Conservation (phyloP, 2,888 invertebrate genomes). For the Thelaira solivaga region DNA sequence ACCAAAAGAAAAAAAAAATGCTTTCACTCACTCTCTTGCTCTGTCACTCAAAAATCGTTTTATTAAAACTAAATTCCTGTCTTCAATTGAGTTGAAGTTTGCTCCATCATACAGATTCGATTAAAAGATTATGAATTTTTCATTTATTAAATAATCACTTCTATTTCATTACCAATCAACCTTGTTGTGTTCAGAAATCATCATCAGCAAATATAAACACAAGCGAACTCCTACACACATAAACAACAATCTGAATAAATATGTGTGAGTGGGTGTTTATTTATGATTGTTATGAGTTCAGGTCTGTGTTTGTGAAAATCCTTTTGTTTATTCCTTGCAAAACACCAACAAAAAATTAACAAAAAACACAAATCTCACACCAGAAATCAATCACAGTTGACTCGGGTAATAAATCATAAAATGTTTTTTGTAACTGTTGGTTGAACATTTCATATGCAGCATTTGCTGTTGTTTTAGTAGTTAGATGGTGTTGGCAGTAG, state of each 20-base stretch:
- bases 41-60: no score
- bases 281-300: background rate
- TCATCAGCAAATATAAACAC: slow-evolving; percentile 10
- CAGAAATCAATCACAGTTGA: slow-evolving; percentile 63
- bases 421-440: slow-evolving; percentile 42
- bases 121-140: background rate
- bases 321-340: slow-evolving; percentile 30
- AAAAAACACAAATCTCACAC: slow-evolving; percentile 10
- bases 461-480: slow-evolving; percentile 8
- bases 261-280: background rate
- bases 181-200: background rate
- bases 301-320: slow-evolving; percentile 13
- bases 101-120: background rate
- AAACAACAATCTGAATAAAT: background rate
- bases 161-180: background rate
- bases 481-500: slow-evolving; percentile 62
- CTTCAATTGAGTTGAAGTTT: no score
- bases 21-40: no score
- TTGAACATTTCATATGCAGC: background rate
- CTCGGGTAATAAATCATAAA: slow-evolving; percentile 61
- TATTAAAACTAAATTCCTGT: no score
- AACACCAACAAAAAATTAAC: background rate
- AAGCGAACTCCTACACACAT: background rate
- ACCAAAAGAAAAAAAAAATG: no score
- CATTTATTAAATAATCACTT: background rate